Evolutionary conservation across 2,888 invertebrate genomes (phyloP), one percentile per base, ranked within the genome.

Genomic region (Chrysomela aeneicollis): DNA sequence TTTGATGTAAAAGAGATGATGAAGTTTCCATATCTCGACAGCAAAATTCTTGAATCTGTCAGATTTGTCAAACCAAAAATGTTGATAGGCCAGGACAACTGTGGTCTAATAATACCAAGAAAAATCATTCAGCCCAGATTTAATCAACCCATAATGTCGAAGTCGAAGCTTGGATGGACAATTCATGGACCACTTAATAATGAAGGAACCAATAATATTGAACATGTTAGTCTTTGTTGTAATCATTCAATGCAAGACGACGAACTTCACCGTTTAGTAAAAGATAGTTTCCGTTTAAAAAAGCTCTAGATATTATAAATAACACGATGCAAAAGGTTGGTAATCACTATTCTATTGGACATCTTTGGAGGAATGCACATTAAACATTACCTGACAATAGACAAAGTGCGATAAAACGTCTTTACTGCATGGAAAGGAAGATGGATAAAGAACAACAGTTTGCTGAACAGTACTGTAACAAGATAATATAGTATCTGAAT

Each of bases 381-480:
- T 12, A 17, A n/a, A 18, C 10, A 0, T 15, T 32, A 10, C 52
- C 52, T 15, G 32, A 32, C 6, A 52, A n/a, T n/a, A n/a, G n/a
- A n/a, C n/a, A n/a, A n/a, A n/a, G n/a, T n/a, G n/a, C n/a, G n/a
- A n/a, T n/a, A 30, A 17, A 26, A 26, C n/a, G 17, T 30, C 4
- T 17, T n/a, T n/a, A n/a, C n/a, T n/a, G n/a, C n/a, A n/a, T n/a
- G n/a, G 47, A 57, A 26, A 42, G 47, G 12, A 57, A 57, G 46
- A 57, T 57, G 1, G 47, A 42, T 12, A 18, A 22, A 47, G 42
- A 57, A 26, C 1, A 6, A 9, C 10, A 21, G 10, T 57, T 46
- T 47, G 22, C 35, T 0, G 15, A 53, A 4, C 0, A 30, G 19
- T 53, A n/a, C 10, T 53, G 52, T 18, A 1, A 53, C 2, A 53